These are phyloP conservation scores for Conopomorpha cramerella DNA, from an alignment of 1,140 invertebrate genomes.

Conservation along the genomic window DNA sequence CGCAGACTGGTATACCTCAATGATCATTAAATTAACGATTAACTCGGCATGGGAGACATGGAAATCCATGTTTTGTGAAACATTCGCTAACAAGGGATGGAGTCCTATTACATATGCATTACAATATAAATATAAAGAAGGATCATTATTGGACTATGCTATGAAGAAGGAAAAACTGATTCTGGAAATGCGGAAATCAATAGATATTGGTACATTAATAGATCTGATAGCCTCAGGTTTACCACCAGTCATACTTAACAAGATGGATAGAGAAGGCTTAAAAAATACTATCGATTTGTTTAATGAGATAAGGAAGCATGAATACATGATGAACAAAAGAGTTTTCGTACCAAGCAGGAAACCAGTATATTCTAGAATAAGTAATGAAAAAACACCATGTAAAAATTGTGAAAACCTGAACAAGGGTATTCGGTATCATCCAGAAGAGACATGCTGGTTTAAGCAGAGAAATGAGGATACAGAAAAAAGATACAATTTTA, in stretches of 20 bases:
- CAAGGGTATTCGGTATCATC: slow-evolving; percentile 11
- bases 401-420: slow-evolving; percentile 12
- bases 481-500: slow-evolving; percentile 1
- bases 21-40: too few species aligned
- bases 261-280: neutral
- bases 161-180: too few species aligned
- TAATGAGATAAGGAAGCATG: slow-evolving; percentile 1
- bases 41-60: too few species aligned
- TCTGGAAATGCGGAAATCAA: too few species aligned
- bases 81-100: too few species aligned
- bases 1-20: too few species aligned
- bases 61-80: too few species aligned
- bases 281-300: neutral
- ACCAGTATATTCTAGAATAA: neutral
- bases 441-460: slow-evolving; percentile 11
- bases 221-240: too few species aligned
- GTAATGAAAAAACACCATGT: slow-evolving; percentile 7
- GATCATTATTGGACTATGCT: too few species aligned
- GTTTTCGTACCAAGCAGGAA: neutral
- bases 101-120: too few species aligned
- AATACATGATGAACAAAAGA: neutral
- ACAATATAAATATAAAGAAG: too few species aligned
- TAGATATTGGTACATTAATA: too few species aligned
- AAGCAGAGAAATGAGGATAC: neutral
- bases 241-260: neutral